These are phyloP conservation scores for Tor tambroides DNA, from an alignment of 2,113 vertebrate species.

Conservation along the genomic window DNA sequence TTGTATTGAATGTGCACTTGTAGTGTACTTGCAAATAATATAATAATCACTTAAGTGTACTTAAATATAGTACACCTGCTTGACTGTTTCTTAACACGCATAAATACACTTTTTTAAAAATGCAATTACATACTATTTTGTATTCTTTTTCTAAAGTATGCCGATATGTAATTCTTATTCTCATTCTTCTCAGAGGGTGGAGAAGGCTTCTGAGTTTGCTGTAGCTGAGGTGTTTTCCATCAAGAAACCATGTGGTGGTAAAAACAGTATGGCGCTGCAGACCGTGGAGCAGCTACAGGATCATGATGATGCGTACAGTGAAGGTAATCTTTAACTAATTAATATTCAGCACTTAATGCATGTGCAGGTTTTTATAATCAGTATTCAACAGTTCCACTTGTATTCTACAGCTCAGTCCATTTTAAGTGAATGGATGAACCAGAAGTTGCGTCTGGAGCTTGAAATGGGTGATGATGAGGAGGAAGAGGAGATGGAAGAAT, in stretches of 20 bases:
- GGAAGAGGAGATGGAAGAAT: slow-evolving; percentile 55
- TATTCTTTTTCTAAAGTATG: too few relatives aligned
- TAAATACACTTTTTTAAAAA: too few relatives aligned
- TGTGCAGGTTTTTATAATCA: background rate
- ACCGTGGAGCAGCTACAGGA: slow-evolving; percentile 77
- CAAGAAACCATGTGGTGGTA: slow-evolving; percentile 60
- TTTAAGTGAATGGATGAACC: slow-evolving; percentile 85
- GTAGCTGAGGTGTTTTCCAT: slow-evolving; percentile 77
- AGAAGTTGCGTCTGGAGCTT: slow-evolving; percentile 80
- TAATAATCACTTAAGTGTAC: too few relatives aligned
- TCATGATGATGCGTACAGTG: slow-evolving; percentile 78
- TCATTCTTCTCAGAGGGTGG: slow-evolving; percentile 74
- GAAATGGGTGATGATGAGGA: slow-evolving; percentile 76
- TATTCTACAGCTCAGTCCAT: slow-evolving; percentile 82
- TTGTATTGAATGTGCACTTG: too few relatives aligned
- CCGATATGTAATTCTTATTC: too few relatives aligned
- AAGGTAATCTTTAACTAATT: slow-evolving; percentile 76
- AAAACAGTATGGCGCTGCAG: slow-evolving; percentile 67
- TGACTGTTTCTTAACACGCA: too few relatives aligned
- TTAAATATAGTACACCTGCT: too few relatives aligned
- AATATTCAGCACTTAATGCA: background rate
- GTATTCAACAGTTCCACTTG: background rate
- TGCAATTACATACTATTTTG: too few relatives aligned
- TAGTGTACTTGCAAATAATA: too few relatives aligned
- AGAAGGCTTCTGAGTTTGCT: slow-evolving; percentile 79